phyloP scores from a whole-genome alignment of 2,797 vertebrate genomes.

The Etheostoma nigrum region DNA sequence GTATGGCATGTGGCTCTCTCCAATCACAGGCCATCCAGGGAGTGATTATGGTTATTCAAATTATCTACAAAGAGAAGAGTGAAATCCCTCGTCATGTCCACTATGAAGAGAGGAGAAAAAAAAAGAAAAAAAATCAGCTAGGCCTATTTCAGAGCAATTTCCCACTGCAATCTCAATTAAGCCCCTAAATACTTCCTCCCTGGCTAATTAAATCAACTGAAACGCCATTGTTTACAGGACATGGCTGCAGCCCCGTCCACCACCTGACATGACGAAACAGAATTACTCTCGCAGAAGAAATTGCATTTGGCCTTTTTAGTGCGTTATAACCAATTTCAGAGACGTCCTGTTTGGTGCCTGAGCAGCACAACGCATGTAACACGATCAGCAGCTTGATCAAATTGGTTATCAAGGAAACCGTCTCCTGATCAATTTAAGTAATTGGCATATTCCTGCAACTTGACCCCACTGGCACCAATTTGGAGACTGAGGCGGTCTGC shows the following conservation, averaged over 20 bases:
- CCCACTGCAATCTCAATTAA: conserved; percentile 95
- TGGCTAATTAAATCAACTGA: conserved; percentile 94
- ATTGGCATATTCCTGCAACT: conserved; percentile 99
- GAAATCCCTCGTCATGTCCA: conserved; percentile 82
- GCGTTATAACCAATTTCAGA: conserved; percentile 88
- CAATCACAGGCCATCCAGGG: conserved; percentile 82
- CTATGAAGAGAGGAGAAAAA: conserved; percentile 66
- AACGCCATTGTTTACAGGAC: conserved; percentile 92
- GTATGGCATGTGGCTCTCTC: conserved; percentile 62
- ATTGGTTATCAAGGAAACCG: conserved; percentile 98
- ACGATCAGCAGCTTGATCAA: conserved; percentile 93
- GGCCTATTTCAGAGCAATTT: conserved; percentile 91
- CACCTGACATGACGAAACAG: conserved; percentile 80
- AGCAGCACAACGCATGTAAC: conserved; percentile 85
- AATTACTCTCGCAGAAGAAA: conserved; percentile 81
- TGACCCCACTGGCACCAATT: conserved; percentile 93
- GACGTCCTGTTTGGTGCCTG: conserved; percentile 53
- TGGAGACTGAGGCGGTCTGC: conserved; percentile 87
- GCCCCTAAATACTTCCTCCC: conserved; percentile 97
- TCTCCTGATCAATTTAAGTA: conserved; percentile 99
- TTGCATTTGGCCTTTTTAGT: conserved; percentile 77
- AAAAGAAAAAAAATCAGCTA: conserved; percentile 72
- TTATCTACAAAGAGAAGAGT: conserved; percentile 83
- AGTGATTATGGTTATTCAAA: conserved; percentile 85
- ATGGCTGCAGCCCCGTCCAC: conserved; percentile 81